phyloP scores from a whole-genome alignment of 2,888 invertebrate species.

The Drosophila pullipes region DNA sequence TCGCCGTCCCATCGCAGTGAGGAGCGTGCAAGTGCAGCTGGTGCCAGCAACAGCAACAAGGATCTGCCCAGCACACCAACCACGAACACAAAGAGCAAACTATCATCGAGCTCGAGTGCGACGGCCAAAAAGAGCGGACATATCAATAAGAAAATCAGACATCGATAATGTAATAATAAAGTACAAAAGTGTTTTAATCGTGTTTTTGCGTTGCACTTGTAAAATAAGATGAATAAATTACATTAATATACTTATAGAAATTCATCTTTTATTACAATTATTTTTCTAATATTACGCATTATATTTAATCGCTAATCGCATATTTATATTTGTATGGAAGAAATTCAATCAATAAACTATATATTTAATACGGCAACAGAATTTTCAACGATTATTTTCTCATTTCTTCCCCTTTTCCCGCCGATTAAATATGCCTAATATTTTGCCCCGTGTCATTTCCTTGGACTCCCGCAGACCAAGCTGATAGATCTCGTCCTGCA shows the following conservation, averaged over 20 bases:
- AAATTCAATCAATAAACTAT: conserved; percentile 4
- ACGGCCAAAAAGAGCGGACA: conserved; percentile 89
- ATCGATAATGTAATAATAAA: conserved; percentile 87
- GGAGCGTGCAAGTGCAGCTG: conserved; percentile 12
- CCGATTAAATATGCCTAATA: conserved; percentile 92
- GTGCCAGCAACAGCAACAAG: conserved; percentile 71
- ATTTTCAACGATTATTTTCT: background rate
- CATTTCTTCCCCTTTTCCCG: conserved; percentile 31
- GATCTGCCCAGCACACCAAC: conserved; percentile 79
- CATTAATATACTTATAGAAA: conserved; percentile 4
- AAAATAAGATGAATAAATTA: conserved; percentile 21
- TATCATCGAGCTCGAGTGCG: conserved; percentile 83
- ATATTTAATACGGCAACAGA: conserved; percentile 33
- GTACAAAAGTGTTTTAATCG: conserved; percentile 16
- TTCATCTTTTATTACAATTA: conserved; percentile 32
- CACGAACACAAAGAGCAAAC: conserved; percentile 87
- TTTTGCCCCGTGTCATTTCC: conserved; percentile 98
- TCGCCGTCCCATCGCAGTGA: conserved; percentile 81
- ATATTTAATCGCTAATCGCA: conserved; percentile 16
- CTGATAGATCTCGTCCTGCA: conserved; percentile 97
- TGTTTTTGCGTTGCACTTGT: conserved; percentile 31
- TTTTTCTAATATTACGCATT: conserved; percentile 21
- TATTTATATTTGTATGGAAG: conserved; percentile 19
- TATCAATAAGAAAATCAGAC: conserved; percentile 92
- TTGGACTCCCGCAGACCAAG: conserved; percentile 97